Evolutionary conservation across 2,113 vertebrate genomes (phyloP).

Genomic region (Labeo catla): DNA sequence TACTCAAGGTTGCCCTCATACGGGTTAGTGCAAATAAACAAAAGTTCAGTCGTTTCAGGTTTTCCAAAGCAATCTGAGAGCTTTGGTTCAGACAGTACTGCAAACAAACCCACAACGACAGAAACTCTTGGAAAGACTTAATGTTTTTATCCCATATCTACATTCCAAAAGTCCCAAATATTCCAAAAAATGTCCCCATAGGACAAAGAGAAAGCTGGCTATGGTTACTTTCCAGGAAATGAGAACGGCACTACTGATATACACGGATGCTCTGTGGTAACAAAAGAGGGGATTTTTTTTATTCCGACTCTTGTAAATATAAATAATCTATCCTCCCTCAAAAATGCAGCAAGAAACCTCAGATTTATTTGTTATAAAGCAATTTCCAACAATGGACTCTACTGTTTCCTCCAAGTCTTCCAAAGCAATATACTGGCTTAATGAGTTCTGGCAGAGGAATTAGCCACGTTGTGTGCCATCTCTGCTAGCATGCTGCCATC

Average conservation of each 20-base stretch:
- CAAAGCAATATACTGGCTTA: conserved; percentile 46
- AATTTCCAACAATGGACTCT: conserved; percentile 1
- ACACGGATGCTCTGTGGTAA: not conserved
- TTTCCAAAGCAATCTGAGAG: conserved; percentile 57
- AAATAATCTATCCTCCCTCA: not conserved
- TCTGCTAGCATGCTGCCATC: conserved; percentile 23
- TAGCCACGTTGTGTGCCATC: conserved; percentile 24
- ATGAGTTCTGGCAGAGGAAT: conserved; percentile 45
- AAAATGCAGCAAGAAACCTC: conserved; percentile 5
- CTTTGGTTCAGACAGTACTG: not conserved
- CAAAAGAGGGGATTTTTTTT: not conserved
- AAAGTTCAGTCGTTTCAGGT: conserved; percentile 59
- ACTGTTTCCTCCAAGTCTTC: conserved; percentile 15
- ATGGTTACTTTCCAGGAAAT: conserved; percentile 27
- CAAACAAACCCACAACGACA: conserved; percentile 21
- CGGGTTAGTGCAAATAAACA: conserved; percentile 56
- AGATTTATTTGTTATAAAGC: conserved; percentile 27
- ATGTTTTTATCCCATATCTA: not conserved
- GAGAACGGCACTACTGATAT: conserved; percentile 11
- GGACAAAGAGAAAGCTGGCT: conserved; percentile 22
- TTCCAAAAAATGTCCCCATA: not conserved
- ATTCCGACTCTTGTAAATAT: not conserved
- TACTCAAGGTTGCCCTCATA: conserved; percentile 55
- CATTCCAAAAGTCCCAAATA: conserved; percentile 31
- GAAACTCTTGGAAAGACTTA: not conserved